Conservation (phyloP, 2,113 vertebrate genomes). For the Chionodraco myersi region DNA sequence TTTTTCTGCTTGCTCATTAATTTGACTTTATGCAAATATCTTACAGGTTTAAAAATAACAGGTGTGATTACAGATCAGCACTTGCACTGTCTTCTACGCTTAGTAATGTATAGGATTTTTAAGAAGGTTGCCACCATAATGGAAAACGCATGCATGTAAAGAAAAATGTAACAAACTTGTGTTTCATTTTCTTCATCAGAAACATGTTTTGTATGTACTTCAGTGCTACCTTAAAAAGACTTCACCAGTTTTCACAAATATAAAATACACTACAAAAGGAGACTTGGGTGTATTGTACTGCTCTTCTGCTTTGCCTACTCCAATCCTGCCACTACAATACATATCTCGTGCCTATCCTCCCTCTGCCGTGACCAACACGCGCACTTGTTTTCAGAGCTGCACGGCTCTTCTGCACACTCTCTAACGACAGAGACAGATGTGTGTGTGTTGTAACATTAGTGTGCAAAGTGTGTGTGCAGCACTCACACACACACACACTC, state of each 20-base stretch:
- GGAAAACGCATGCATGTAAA: not conserved
- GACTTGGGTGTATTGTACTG: not conserved
- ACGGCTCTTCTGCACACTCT: slow-evolving; percentile 29
- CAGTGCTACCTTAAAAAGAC: not conserved
- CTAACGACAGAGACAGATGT: slow-evolving; percentile 25
- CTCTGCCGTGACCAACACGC: not conserved
- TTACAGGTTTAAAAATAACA: not conserved
- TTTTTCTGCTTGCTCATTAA: not conserved
- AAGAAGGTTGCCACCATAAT: not conserved
- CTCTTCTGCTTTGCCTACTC: slow-evolving; percentile 12
- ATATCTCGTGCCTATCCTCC: slow-evolving; percentile 20
- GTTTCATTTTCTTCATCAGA: not conserved
- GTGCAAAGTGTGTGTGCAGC: slow-evolving; percentile 21
- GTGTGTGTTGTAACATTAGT: slow-evolving; percentile 47
- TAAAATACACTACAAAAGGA: not conserved
- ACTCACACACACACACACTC: slow-evolving; percentile 4
- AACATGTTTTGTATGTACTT: not conserved
- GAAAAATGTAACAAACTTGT: not conserved
- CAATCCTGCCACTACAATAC: slow-evolving; percentile 29
- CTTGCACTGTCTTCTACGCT: not conserved
- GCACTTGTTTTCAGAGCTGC: slow-evolving; percentile 38
- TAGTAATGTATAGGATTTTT: not conserved
- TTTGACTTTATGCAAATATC: not conserved
- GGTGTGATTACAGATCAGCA: not conserved
- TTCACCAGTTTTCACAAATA: not conserved